phyloP scores from a whole-genome alignment of 2,888 invertebrate species.

The Epinotia brunnichana region DNA sequence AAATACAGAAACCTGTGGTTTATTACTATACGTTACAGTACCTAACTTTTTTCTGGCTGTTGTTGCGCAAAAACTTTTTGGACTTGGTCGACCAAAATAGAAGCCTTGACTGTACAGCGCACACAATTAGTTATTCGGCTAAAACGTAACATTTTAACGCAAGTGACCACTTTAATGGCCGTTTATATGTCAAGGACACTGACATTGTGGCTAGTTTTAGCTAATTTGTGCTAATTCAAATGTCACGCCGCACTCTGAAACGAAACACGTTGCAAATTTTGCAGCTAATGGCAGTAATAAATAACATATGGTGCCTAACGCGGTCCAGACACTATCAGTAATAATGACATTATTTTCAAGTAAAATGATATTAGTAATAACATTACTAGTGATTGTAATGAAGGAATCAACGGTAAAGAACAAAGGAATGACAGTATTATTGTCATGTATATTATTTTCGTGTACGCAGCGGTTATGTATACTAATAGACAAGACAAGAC shows the following conservation, averaged over 20 bases:
- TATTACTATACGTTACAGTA: too few species aligned
- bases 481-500: too few species aligned
- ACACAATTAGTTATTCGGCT: neutral
- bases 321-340: too few species aligned
- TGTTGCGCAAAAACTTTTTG: neutral
- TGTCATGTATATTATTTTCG: too few species aligned
- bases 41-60: too few species aligned
- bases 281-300: neutral
- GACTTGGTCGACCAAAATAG: neutral
- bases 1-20: too few species aligned
- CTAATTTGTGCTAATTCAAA: slow-evolving; percentile 27
- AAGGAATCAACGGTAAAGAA: too few species aligned
- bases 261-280: neutral
- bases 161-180: neutral
- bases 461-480: too few species aligned
- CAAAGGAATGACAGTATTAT: too few species aligned
- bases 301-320: neutral
- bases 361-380: too few species aligned
- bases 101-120: neutral
- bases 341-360: too few species aligned
- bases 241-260: slow-evolving; percentile 15
- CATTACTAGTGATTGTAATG: too few species aligned
- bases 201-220: slow-evolving; percentile 20
- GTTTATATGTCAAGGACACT: slow-evolving; percentile 40
- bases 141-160: neutral